phyloP scores from a whole-genome alignment of 2,888 invertebrate species.

The Acanthacorydalis orientalis region DNA sequence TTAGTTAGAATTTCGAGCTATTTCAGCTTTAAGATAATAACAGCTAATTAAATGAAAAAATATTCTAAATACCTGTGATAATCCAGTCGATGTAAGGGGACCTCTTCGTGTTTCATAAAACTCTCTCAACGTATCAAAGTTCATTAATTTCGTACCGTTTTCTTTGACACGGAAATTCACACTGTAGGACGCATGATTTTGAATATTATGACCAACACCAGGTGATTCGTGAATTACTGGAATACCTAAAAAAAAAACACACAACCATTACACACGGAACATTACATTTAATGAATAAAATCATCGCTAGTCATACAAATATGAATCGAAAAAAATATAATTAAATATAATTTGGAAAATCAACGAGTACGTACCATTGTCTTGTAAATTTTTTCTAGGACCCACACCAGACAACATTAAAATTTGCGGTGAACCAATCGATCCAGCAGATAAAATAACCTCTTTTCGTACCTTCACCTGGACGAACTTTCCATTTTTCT shows the following conservation, averaged over 20 bases:
- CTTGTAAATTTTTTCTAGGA: conserved; percentile 1
- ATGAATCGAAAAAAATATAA: no score
- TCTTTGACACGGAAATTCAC: conserved; percentile 6
- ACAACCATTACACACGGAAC: no score
- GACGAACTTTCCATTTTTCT: background rate
- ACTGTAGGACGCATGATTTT: conserved; percentile 10
- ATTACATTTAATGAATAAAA: no score
- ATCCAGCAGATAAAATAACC: conserved; percentile 4
- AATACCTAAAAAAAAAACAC: conserved; percentile 11
- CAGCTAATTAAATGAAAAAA: background rate
- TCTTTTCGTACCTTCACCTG: background rate
- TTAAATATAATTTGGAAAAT: no score
- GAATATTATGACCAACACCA: conserved; percentile 20
- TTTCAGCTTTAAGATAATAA: no score
- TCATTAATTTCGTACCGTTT: background rate
- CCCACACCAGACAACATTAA: conserved; percentile 4
- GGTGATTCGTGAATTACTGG: conserved; percentile 21
- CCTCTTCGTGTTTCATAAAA: conserved; percentile 5
- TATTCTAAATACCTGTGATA: conserved; percentile 5
- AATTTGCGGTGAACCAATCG: conserved; percentile 4
- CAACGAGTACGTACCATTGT: background rate
- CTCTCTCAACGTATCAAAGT: conserved; percentile 1
- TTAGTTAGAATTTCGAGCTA: no score
- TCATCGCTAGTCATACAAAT: no score
- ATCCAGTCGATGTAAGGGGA: conserved; percentile 8